Evolutionary conservation across 2,888 invertebrate genomes (phyloP).

Genomic region (Metallyticus violacea): DNA sequence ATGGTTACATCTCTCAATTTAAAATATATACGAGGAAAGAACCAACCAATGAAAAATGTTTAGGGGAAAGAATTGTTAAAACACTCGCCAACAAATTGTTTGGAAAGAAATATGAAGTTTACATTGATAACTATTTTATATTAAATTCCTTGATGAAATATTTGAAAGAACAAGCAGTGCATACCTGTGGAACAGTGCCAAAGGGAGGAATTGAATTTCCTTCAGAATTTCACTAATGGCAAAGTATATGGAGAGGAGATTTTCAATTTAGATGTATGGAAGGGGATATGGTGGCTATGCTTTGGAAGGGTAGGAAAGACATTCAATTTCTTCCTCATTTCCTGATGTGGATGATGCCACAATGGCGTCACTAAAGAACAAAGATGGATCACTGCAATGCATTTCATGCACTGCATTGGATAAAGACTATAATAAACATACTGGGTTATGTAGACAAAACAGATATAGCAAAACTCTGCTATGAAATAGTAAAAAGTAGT

Average conservation of each 20-base stretch:
- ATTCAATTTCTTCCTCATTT: background rate
- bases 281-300: background rate
- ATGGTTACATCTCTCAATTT: background rate
- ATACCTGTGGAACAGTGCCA: background rate
- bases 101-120: background rate
- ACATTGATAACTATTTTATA: background rate
- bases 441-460: background rate
- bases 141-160: background rate
- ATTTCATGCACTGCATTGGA: background rate
- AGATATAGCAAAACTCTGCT: no score
- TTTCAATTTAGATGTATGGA: background rate
- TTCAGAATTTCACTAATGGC: background rate
- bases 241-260: background rate
- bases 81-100: background rate
- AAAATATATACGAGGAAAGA: background rate
- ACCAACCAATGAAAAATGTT: background rate
- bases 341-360: background rate
- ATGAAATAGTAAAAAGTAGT: no score
- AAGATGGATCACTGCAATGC: background rate
- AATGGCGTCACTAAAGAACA: background rate
- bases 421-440: background rate
- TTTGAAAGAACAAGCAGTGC: background rate
- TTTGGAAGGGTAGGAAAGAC: background rate
- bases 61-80: background rate
- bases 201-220: background rate